These are phyloP conservation scores for Xiphophorus birchmanni DNA, from an alignment of 2,797 vertebrate species.

Conservation along the genomic window DNA sequence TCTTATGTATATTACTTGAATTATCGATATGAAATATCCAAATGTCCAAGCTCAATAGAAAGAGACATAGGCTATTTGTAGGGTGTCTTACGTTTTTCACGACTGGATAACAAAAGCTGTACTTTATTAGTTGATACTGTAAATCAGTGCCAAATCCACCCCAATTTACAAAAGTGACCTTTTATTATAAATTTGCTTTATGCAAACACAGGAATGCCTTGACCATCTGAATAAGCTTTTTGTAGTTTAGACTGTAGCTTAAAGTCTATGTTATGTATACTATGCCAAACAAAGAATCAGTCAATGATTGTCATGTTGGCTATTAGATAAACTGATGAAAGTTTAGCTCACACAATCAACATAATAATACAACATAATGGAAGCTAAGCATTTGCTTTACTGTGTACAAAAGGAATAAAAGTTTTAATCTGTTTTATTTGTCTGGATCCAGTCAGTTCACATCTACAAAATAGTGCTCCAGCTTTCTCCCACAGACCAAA, in stretches of 20 bases:
- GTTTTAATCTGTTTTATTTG: not conserved
- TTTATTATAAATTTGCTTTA: conserved; percentile 55
- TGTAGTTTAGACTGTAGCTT: conserved; percentile 28
- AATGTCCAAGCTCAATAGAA: not conserved
- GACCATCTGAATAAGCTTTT: conserved; percentile 46
- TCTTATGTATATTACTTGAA: not conserved
- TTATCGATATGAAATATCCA: not conserved
- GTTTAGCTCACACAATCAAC: conserved; percentile 26
- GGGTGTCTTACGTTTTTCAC: not conserved
- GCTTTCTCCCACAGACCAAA: no score
- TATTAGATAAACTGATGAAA: conserved; percentile 41
- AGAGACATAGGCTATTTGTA: not conserved
- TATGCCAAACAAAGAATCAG: conserved; percentile 35
- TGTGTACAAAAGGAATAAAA: conserved; percentile 14
- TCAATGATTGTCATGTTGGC: conserved; percentile 26
- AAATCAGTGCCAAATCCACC: conserved; percentile 50
- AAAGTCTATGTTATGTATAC: conserved; percentile 13
- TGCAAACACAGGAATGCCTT: conserved; percentile 72
- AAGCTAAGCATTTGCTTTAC: conserved; percentile 28
- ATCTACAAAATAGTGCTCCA: no score
- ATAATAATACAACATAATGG: conserved; percentile 7
- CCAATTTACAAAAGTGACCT: conserved; percentile 61
- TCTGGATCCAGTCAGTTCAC: not conserved
- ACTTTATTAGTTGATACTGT: conserved; percentile 30
- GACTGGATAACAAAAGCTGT: conserved; percentile 4